Base-by-base conservation (phyloP, 1,140 invertebrate species). In the Cydia splendana region DNA sequence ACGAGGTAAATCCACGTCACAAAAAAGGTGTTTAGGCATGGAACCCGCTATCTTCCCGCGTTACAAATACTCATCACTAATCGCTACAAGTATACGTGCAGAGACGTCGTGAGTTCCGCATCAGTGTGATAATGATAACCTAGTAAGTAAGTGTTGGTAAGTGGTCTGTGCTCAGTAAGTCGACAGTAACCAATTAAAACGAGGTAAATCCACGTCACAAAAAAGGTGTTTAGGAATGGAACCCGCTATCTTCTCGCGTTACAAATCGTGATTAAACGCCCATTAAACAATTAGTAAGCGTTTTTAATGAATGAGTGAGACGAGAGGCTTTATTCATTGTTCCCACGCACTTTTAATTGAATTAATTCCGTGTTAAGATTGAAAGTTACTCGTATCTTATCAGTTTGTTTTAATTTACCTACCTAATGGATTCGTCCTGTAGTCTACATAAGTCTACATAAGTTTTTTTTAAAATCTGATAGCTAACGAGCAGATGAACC, bases 261-360 rank as follows among this genome's bases (percentile, higher is more conserved):
- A 84, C 82, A 77, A 87, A 87, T 85, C 77, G 77, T 79, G 81
- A 87, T 87, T 85, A 82, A 75, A 30, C 81, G 78, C 80, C 80
- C 79, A 85, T 87, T 83, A 85, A 82, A 82, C 80, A 81, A 87
- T 87, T 87, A 84, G 79, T 84, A 78, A 83, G 65, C 79, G 77
- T 45, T 34, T 74, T 74, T 74, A 74, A 48, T 51, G 73, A 71
- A 71, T 18, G 65, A 67, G 12, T 65, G 38, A 42, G 67, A 71
- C 13, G 38, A n/a, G 34, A 20, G 67, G 67, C n/a, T 38, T 42
- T 38, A 67, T 15, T 30, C 15, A 38, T 53, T 34, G 42, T 74
- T 74, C 73, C 48, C 73, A 74, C 73, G 73, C 48, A 48, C 48
- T 15, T 74, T 15, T 74, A 74, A 74, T 74, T 74, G 13, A 74